phyloP scores from a whole-genome alignment of 2,113 vertebrate genomes.

The Bufo gargarizans region DNA sequence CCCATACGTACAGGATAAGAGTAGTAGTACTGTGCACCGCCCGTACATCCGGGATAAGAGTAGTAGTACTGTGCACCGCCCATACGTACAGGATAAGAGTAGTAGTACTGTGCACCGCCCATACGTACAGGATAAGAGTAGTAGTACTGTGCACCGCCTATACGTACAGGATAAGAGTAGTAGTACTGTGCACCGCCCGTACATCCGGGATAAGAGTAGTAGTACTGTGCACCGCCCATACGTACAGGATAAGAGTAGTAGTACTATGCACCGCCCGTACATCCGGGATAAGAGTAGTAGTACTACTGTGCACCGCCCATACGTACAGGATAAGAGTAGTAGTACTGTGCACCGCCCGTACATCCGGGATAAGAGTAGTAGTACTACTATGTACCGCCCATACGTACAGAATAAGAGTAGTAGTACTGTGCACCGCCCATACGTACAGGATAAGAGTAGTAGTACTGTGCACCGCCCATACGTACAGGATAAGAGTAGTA shows the following conservation, averaged over 20 bases:
- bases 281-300: not conserved
- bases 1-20: not conserved
- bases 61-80: not conserved
- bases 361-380: not conserved
- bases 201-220: slow-evolving; percentile 20
- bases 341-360: not conserved
- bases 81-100: not conserved
- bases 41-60: not conserved
- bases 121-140: too few relatives aligned
- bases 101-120: not conserved
- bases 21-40: slow-evolving; percentile 9
- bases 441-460: not conserved
- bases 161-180: not conserved
- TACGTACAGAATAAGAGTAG: slow-evolving; percentile 22
- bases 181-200: not conserved
- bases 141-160: not conserved
- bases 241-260: not conserved
- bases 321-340: not conserved
- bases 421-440: not conserved
- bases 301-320: not conserved
- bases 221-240: not conserved
- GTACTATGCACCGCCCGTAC: not conserved
- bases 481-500: not conserved
- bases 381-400: not conserved
- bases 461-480: not conserved